These are phyloP conservation scores for Geophilus truncorum DNA, from an alignment of 2,888 invertebrate genomes.

Conservation along the genomic window DNA sequence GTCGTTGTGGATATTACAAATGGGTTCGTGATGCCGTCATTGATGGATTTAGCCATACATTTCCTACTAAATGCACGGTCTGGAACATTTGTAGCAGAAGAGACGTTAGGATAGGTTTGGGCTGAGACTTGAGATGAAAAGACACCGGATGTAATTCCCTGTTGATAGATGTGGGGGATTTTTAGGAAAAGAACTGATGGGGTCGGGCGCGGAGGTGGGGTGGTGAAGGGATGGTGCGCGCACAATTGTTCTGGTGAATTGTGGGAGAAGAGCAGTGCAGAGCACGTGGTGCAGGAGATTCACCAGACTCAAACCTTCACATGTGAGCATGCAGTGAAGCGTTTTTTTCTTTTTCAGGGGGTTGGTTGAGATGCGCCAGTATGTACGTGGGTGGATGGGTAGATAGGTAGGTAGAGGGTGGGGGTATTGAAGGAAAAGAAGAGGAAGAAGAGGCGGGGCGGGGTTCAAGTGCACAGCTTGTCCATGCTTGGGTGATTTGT, in stretches of 20 bases:
- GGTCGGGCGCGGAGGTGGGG: background rate
- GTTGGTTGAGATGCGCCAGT: background rate
- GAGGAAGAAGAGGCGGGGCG: background rate
- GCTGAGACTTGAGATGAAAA: background rate
- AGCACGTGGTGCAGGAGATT: conserved; percentile 22
- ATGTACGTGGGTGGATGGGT: background rate
- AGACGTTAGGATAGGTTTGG: background rate
- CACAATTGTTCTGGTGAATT: conserved; percentile 14
- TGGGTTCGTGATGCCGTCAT: background rate
- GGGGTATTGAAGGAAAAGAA: background rate
- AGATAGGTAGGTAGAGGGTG: no score
- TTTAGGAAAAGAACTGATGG: conserved; percentile 18
- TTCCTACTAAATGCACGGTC: background rate
- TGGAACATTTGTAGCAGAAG: background rate
- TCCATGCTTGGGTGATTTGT: conserved; percentile 27
- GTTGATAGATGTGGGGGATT: conserved; percentile 24
- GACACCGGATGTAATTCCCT: conserved; percentile 21
- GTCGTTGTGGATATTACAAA: background rate
- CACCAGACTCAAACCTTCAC: conserved; percentile 27
- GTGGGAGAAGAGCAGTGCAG: background rate
- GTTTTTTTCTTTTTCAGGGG: background rate
- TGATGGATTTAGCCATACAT: background rate
- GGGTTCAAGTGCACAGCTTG: conserved; percentile 16
- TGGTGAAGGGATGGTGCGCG: background rate
- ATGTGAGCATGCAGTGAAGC: conserved; percentile 22